phyloP scores from a whole-genome alignment of 2,797 vertebrate species.

The Tachyglossus aculeatus region DNA sequence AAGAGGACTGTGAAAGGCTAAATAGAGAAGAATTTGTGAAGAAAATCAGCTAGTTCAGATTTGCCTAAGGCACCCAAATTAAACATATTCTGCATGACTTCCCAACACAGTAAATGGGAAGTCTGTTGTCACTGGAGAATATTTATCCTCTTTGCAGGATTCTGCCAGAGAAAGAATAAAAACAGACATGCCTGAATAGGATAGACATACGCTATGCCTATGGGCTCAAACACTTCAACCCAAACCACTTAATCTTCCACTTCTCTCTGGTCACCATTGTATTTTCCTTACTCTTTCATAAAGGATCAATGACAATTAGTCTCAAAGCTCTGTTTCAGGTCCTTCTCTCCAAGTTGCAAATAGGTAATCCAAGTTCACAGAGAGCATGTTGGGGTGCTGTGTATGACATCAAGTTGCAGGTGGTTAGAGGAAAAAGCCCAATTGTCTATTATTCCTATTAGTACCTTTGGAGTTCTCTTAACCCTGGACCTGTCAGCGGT shows the following conservation, averaged over 20 bases:
- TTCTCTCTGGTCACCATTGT: neutral
- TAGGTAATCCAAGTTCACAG: neutral
- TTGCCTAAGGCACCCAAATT: neutral
- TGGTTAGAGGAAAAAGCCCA: conserved; percentile 33
- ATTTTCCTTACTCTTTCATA: neutral
- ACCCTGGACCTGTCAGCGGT: neutral
- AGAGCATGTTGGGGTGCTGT: neutral
- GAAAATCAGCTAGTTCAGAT: neutral
- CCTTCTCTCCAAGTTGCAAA: neutral
- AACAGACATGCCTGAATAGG: neutral
- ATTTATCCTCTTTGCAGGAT: neutral
- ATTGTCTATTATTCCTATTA: conserved; percentile 61
- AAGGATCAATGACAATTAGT: neutral
- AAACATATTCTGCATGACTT: neutral
- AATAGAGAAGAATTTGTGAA: neutral
- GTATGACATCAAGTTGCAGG: neutral
- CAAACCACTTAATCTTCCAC: too few relatives aligned
- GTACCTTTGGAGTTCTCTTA: conserved; percentile 33
- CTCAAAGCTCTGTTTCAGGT: neutral
- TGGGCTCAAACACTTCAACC: too few relatives aligned
- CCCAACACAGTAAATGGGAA: neutral
- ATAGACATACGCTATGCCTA: too few relatives aligned
- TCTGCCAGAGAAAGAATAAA: neutral
- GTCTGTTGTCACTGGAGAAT: neutral
- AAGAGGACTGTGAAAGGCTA: too few relatives aligned